Evolutionary conservation across 2,113 vertebrate species (phyloP), one percentile per base, ranked within the genome.

Genomic region (Cyanoramphus novaezelandiae): DNA sequence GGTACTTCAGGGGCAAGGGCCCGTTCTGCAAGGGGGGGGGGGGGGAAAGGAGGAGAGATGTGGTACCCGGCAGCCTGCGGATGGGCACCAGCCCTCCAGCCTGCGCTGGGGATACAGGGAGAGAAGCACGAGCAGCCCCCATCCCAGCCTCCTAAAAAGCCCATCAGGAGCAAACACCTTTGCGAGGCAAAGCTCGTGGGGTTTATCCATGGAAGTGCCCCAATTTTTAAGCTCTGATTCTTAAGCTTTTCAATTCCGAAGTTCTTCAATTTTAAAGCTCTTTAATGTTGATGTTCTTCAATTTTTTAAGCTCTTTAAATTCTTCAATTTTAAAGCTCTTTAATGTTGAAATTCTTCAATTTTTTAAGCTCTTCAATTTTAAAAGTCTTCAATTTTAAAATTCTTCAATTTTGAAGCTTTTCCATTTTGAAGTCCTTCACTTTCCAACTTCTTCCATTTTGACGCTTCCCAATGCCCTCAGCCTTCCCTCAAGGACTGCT

Each of bases 1-100:
- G 98, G 72, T 99, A 99, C 96, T 99, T 99, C 90, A 99, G 97
- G 0, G 99, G 99, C 53, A 99, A 97, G 33, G 99, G 99, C 23
- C 98, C 99, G 9, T 98, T 99, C 99, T 99, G 96, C 21, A 17
- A 7, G 17, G 43, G 43, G 17, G 43, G 43, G 43, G 43, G 39
- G 31, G 11, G 50, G 52, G 72, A 69, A 19, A 13, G 46, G 72
- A 67, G 41, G 11, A 67, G 7, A 53, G 1, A 21, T 12, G 2
- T 76, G 82, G 86, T 64, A 85, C 50, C 24, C 14, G 1, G 50
- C 69, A 17, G 33, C 78, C 37, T 1, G 4, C 31, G 11, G 31
- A 21, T 57, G 15, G 49, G 19, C 25, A 11, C 49, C 41, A 7
- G 24, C 49, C 29, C 19, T 33, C 27, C 28, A 19, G 6, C 46